Conservation (phyloP, 2,888 invertebrate genomes). For the Ctenicera cuprea region DNA sequence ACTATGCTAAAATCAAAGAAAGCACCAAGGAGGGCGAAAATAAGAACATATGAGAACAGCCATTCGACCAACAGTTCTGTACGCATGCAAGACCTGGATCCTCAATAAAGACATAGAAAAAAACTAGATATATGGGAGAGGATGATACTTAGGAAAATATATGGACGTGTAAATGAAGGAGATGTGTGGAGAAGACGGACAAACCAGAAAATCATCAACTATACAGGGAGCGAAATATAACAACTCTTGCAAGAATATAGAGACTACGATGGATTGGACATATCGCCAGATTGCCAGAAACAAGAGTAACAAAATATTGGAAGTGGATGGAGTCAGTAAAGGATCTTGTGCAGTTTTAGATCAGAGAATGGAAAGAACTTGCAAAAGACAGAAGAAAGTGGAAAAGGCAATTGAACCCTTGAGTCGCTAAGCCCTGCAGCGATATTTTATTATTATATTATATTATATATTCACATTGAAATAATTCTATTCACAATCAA, state of each 20-base stretch:
- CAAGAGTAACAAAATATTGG: conserved; percentile 2
- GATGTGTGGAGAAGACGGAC: too few relatives aligned
- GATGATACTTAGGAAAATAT: conserved; percentile 1
- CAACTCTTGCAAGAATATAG: not conserved
- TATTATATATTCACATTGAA: too few relatives aligned
- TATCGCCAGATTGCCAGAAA: conserved; percentile 5
- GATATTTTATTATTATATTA: too few relatives aligned
- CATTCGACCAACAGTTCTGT: not conserved
- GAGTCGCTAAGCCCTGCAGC: too few relatives aligned
- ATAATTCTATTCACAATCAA: too few relatives aligned
- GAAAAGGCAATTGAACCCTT: too few relatives aligned
- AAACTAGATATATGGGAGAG: not conserved
- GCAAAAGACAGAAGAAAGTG: too few relatives aligned
- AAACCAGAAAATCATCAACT: not conserved
- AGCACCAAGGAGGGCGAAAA: not conserved
- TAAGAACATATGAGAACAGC: not conserved
- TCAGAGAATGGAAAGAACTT: too few relatives aligned
- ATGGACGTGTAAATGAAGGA: too few relatives aligned
- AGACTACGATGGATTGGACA: not conserved
- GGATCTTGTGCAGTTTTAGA: too few relatives aligned
- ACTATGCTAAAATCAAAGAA: too few relatives aligned
- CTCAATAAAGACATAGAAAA: conserved; percentile 1
- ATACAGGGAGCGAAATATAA: not conserved
- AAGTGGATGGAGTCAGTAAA: too few relatives aligned
- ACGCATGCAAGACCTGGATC: not conserved